A percentile compares a stretch with the other conserved stretches of the same genome.
Conservation (phyloP, 2,113 vertebrate genomes). For the Mustela nigripes region DNA sequence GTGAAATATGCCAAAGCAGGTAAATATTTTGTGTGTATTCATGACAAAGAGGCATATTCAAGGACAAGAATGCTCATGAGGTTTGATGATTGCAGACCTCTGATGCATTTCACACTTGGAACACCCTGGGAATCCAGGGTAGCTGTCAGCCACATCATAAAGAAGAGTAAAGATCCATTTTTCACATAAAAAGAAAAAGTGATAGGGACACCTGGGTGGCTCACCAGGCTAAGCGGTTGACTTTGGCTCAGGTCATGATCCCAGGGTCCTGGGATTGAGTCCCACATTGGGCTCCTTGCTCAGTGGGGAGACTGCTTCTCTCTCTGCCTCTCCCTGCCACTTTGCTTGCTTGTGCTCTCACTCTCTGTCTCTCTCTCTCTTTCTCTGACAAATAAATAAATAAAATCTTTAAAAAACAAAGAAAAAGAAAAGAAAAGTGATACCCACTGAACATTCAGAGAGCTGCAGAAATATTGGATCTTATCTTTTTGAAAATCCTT, state of each 20-base stretch:
- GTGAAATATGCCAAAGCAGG: neutral
- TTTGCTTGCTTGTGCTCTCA: no score
- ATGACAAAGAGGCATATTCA: conserved; percentile 23
- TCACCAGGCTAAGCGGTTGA: no score
- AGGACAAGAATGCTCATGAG: neutral
- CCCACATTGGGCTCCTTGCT: no score
- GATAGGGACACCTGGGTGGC: neutral
- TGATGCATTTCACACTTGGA: neutral
- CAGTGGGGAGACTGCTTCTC: no score
- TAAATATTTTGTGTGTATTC: conserved; percentile 29
- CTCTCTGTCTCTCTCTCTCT: no score
- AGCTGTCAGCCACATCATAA: neutral
- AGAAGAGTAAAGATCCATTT: neutral
- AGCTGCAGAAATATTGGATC: neutral
- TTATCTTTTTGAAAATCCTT: conserved; percentile 8
- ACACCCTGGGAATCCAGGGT: neutral
- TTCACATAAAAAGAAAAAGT: neutral
- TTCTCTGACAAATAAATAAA: no score
- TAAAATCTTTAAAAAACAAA: no score
- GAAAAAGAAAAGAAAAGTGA: neutral
- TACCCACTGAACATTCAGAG: neutral
- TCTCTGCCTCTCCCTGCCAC: no score
- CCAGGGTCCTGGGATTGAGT: no score
- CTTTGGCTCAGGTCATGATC: no score
- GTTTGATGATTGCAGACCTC: neutral